These are phyloP conservation scores for Trichomycterus rosablanca DNA, from an alignment of 2,113 vertebrate genomes.

Conservation along the genomic window DNA sequence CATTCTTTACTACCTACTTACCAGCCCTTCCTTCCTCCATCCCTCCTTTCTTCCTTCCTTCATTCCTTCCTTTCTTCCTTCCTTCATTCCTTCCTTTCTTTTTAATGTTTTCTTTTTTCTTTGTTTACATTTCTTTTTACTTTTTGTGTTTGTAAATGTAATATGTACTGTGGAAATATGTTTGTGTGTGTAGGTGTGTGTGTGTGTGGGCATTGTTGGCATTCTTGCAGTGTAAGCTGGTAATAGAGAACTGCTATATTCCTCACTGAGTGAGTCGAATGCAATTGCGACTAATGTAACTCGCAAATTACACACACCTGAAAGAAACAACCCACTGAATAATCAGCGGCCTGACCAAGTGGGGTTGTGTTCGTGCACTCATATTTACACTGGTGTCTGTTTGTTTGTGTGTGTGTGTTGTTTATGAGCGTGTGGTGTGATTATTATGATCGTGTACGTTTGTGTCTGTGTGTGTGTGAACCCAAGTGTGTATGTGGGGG, in stretches of 20 bases:
- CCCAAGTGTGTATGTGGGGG: slow-evolving; percentile 11
- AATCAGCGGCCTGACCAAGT: slow-evolving; percentile 23
- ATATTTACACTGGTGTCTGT: slow-evolving; percentile 12
- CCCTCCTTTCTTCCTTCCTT: too few species aligned
- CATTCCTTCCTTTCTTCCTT: too few species aligned
- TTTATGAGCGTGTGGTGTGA: background rate
- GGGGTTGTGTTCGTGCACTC: slow-evolving; percentile 32
- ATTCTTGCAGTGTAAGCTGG: background rate
- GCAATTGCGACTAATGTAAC: slow-evolving; percentile 10
- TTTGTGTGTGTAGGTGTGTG: slow-evolving; percentile 40
- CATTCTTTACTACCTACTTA: too few species aligned
- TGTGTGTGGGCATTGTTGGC: slow-evolving; percentile 9
- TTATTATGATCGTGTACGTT: background rate
- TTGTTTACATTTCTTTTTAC: background rate
- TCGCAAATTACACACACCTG: slow-evolving; percentile 44
- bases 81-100: too few species aligned
- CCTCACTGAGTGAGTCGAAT: slow-evolving; percentile 3
- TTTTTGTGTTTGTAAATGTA: too few species aligned
- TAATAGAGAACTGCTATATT: background rate
- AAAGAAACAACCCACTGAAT: slow-evolving; percentile 24
- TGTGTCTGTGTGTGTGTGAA: slow-evolving; percentile 8
- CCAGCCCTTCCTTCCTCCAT: too few species aligned
- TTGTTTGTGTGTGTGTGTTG: slow-evolving; percentile 1
- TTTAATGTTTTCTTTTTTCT: too few species aligned
- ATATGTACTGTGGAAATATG: slow-evolving; percentile 37